These are phyloP conservation scores for Xerus inauris DNA, from an alignment of 2,113 vertebrate genomes.

Conservation along the genomic window DNA sequence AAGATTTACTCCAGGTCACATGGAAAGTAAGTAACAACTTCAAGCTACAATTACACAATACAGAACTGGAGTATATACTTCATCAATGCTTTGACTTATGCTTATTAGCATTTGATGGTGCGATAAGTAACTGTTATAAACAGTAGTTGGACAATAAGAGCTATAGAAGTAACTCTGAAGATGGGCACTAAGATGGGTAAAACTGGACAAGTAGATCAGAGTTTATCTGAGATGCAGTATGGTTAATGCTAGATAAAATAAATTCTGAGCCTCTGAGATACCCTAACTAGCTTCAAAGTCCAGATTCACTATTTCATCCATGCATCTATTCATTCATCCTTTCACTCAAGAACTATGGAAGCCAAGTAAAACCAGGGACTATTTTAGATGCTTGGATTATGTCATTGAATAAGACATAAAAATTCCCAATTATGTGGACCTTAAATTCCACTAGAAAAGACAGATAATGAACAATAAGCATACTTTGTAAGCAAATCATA, in stretches of 20 bases:
- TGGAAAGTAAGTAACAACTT: background rate
- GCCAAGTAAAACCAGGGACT: background rate
- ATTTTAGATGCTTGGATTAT: background rate
- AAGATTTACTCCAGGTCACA: background rate
- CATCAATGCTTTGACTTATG: background rate
- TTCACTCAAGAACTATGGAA: conserved; percentile 18
- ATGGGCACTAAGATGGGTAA: background rate
- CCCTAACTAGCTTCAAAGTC: background rate
- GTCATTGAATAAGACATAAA: background rate
- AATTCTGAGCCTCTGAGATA: background rate
- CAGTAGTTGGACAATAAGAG: background rate
- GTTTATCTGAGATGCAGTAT: background rate
- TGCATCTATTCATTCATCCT: background rate
- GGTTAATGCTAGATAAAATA: background rate
- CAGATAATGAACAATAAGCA: background rate
- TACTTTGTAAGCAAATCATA: background rate
- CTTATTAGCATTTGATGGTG: background rate
- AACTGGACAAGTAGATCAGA: background rate
- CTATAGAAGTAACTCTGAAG: background rate
- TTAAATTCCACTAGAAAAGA: background rate
- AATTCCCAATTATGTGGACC: background rate
- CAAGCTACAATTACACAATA: background rate
- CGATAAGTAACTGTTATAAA: background rate
- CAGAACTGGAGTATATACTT: background rate
- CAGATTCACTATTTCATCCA: background rate